These are phyloP conservation scores for Brassicogethes aeneus DNA, from an alignment of 2,888 invertebrate genomes.

Conservation along the genomic window DNA sequence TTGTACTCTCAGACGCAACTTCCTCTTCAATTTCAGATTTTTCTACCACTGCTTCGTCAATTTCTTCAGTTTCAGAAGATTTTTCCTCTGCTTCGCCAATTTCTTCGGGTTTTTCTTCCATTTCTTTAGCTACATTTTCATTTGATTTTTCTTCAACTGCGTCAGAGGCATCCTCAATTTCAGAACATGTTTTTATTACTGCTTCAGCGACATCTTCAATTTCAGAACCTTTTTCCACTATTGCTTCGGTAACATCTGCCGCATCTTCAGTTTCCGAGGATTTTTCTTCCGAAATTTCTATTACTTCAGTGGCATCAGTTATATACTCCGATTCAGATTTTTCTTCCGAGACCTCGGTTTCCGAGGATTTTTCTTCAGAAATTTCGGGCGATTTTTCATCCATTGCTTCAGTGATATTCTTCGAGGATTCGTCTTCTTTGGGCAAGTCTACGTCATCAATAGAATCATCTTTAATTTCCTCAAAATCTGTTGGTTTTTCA, in stretches of 20 bases:
- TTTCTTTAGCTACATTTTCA: slow-evolving; percentile 3
- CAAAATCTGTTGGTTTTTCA: slow-evolving; percentile 2
- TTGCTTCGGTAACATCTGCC: slow-evolving; percentile 2
- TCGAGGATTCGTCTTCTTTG: slow-evolving; percentile 2
- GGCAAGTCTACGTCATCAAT: not conserved
- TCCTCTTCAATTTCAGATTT: slow-evolving; percentile 7
- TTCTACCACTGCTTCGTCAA: not conserved
- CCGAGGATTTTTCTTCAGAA: slow-evolving; percentile 2
- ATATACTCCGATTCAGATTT: slow-evolving; percentile 6
- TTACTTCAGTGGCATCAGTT: slow-evolving; percentile 5
- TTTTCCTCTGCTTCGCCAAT: slow-evolving; percentile 3
- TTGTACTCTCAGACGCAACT: no score
- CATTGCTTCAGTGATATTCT: slow-evolving; percentile 6
- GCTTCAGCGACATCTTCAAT: slow-evolving; percentile 1
- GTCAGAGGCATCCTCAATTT: not conserved
- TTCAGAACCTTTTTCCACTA: slow-evolving; percentile 1
- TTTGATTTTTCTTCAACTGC: slow-evolving; percentile 4
- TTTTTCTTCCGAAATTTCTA: slow-evolving; percentile 2
- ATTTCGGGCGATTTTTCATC: slow-evolving; percentile 4
- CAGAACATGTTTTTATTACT: slow-evolving; percentile 5
- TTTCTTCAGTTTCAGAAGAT: slow-evolving; percentile 5
- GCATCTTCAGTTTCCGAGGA: not conserved
- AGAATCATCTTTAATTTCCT: not conserved
- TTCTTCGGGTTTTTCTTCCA: not conserved
- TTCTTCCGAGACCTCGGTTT: no score